phyloP scores from a whole-genome alignment of 2,888 invertebrate genomes.

The Amphipyra tragopoginis region DNA sequence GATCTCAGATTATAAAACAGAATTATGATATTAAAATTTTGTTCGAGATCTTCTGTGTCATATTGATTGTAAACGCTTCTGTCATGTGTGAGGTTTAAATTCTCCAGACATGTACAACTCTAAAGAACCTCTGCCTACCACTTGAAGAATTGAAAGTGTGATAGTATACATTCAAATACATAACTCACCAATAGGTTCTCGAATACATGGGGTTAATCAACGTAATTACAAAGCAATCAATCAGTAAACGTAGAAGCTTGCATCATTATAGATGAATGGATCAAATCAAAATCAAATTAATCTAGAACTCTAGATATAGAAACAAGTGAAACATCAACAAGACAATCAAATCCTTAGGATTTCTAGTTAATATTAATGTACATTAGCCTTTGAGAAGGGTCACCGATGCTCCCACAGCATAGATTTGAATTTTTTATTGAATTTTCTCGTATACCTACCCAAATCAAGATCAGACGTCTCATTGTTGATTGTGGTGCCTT shows the following conservation, averaged over 20 bases:
- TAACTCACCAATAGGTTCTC: not conserved
- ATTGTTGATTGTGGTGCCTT: conserved; percentile 39
- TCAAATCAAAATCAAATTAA: conserved; percentile 39
- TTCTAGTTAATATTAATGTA: conserved; percentile 55
- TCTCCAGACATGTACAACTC: no score
- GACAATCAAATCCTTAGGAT: conserved; percentile 48
- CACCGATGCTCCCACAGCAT: conserved; percentile 30
- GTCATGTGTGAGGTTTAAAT: no score
- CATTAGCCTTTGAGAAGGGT: conserved; percentile 60
- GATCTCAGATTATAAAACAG: no score
- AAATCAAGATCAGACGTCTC: conserved; percentile 54
- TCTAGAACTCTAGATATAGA: conserved; percentile 17
- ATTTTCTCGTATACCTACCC: conserved; percentile 58
- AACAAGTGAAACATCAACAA: conserved; percentile 26
- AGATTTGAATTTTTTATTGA: conserved; percentile 61
- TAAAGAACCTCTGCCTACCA: no score
- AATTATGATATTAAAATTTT: no score
- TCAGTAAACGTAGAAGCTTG: conserved; percentile 26
- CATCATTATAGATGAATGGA: conserved; percentile 26
- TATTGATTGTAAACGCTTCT: no score
- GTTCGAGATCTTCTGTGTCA: no score
- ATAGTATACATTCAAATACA: no score
- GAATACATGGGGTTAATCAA: not conserved
- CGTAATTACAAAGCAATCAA: conserved; percentile 11
- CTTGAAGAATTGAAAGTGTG: no score